A percentile compares a stretch with the other conserved stretches of the same genome.
These are phyloP conservation scores for Apistogramma diplotaenia DNA, from an alignment of 2,113 vertebrate genomes.

Conservation along the genomic window DNA sequence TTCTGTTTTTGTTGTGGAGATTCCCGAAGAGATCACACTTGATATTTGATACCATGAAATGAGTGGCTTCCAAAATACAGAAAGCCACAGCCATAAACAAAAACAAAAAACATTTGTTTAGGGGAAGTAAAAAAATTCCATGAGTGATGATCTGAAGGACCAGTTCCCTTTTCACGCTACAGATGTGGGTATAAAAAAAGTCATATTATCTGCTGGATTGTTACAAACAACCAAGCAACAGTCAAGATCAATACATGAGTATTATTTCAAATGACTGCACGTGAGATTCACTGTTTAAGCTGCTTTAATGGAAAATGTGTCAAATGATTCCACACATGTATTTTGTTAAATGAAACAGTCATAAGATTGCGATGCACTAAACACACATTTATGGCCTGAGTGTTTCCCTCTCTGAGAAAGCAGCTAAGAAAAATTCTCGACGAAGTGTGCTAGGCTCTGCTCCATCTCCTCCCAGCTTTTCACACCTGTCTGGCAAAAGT, in stretches of 20 bases:
- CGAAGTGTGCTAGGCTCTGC: slow-evolving; percentile 63
- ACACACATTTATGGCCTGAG: not conserved
- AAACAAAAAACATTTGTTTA: not conserved
- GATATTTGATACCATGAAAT: not conserved
- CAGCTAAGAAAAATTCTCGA: slow-evolving; percentile 51
- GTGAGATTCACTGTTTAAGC: no score
- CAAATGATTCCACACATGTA: not conserved
- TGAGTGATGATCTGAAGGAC: not conserved
- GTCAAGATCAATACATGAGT: not conserved
- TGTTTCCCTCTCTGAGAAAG: not conserved
- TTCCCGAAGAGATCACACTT: not conserved
- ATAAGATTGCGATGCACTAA: not conserved
- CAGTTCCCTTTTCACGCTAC: slow-evolving; percentile 16
- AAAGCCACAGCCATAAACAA: no score
- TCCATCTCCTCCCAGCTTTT: slow-evolving; percentile 78
- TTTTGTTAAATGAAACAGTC: not conserved
- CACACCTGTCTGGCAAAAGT: slow-evolving; percentile 44
- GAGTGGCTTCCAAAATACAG: no score
- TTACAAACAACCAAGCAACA: not conserved
- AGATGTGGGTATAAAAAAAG: not conserved
- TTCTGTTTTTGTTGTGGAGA: not conserved
- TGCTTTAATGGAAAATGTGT: not conserved
- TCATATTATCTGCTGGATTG: not conserved
- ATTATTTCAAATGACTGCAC: not conserved
- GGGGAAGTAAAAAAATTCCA: not conserved